Percentiles rank a stretch among this genome's conserved stretches.
phyloP scores from a whole-genome alignment of 2,113 vertebrate species.

The Zosterops pallidus region DNA sequence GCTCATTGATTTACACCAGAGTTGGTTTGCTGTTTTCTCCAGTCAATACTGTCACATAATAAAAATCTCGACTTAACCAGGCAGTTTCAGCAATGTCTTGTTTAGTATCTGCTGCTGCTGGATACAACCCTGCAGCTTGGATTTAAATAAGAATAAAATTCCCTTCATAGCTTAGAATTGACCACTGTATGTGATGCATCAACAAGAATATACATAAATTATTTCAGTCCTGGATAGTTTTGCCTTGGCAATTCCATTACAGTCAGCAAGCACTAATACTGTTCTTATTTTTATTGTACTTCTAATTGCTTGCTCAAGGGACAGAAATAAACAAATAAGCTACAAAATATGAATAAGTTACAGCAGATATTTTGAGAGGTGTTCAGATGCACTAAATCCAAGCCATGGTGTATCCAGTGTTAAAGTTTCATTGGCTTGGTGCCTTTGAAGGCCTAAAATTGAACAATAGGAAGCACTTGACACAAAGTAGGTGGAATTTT shows the following conservation, averaged over 20 bases:
- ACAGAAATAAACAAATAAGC: not conserved
- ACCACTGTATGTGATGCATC: not conserved
- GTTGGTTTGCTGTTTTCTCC: conserved; percentile 50
- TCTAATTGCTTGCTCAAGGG: not conserved
- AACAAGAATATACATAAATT: not conserved
- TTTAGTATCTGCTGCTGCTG: not conserved
- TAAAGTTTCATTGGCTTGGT: not conserved
- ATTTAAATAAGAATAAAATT: not conserved
- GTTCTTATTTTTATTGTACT: not conserved
- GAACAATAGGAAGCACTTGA: not conserved
- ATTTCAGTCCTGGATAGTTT: not conserved
- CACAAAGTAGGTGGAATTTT: not conserved
- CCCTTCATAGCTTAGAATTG: not conserved
- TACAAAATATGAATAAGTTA: not conserved
- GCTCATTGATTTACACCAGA: conserved; percentile 50
- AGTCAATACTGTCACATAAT: conserved; percentile 60
- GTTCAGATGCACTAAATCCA: not conserved
- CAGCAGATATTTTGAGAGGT: not conserved
- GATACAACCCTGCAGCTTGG: not conserved
- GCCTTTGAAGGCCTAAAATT: not conserved
- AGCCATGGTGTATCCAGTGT: not conserved
- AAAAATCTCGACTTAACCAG: conserved; percentile 37
- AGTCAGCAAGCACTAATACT: not conserved
- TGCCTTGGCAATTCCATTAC: not conserved
- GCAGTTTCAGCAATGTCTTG: not conserved